phyloP scores from a whole-genome alignment of 2,113 vertebrate genomes.

The Xenus cinereus region DNA sequence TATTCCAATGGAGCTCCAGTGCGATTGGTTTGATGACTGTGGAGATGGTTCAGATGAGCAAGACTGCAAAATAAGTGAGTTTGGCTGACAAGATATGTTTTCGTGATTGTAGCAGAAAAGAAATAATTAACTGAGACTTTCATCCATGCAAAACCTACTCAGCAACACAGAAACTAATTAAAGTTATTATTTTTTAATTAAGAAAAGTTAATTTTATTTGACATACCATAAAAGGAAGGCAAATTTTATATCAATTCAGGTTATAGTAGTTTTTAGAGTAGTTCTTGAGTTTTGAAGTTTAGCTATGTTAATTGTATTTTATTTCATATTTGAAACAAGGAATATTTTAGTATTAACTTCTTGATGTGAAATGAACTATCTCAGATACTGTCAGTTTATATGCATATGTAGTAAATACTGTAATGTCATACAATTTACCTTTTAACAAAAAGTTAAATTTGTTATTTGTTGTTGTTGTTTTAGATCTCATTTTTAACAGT shows the following conservation, averaged over 20 bases:
- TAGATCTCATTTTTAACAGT: neutral
- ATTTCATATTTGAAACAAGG: neutral
- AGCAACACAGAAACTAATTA: neutral
- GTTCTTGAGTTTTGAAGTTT: neutral
- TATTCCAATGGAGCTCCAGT: conserved; percentile 87
- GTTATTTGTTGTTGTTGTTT: neutral
- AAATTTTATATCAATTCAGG: neutral
- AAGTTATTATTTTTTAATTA: neutral
- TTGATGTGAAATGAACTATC: neutral
- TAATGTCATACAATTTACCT: neutral
- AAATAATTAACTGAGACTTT: neutral
- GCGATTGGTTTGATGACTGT: conserved; percentile 92
- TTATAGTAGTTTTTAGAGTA: neutral
- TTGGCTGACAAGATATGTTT: neutral
- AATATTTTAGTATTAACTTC: neutral
- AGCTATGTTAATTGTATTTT: neutral
- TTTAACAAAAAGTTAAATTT: neutral
- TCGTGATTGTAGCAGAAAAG: neutral
- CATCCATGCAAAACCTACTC: neutral
- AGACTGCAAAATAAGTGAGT: conserved; percentile 90
- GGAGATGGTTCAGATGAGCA: conserved; percentile 94
- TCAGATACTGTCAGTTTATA: neutral
- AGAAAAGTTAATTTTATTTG: neutral
- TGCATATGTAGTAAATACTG: neutral
- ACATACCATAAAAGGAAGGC: neutral